Percentiles rank a stretch among this genome's conserved stretches.
phyloP scores from a whole-genome alignment of 2,113 vertebrate genomes.

The Microcebus lehilahytsara region DNA sequence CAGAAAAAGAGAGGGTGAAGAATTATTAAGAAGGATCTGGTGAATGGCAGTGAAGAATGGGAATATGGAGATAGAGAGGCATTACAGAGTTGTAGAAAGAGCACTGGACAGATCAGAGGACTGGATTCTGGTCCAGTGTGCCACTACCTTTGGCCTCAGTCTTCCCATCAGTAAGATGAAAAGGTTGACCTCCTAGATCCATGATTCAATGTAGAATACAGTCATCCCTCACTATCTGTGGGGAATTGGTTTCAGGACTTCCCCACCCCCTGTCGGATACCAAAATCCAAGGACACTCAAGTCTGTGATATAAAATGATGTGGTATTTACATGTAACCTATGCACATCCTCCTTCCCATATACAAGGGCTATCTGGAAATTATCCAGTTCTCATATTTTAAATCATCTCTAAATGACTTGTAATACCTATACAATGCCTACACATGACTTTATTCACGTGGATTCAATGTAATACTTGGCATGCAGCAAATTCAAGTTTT shows the following conservation, averaged over 20 bases:
- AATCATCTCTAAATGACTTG: not conserved
- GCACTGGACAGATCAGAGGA: not conserved
- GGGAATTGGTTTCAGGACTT: not conserved
- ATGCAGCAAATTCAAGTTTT: not conserved
- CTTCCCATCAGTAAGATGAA: not conserved
- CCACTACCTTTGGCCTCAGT: not conserved
- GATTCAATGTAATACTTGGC: not conserved
- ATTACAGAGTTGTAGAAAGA: not conserved
- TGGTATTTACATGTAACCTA: not conserved
- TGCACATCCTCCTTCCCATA: not conserved
- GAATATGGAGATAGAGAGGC: not conserved
- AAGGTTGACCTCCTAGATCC: not conserved
- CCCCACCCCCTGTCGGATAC: not conserved
- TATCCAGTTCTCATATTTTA: not conserved
- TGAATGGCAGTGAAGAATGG: not conserved
- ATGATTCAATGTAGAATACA: not conserved
- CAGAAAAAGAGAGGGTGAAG: not conserved
- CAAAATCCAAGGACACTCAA: not conserved
- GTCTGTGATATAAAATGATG: not conserved
- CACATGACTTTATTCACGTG: not conserved
- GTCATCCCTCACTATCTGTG: not conserved
- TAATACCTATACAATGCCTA: not conserved
- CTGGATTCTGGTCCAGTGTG: not conserved
- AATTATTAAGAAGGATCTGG: not conserved
- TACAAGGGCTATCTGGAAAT: too few species aligned